Conservation (phyloP, 2,888 invertebrate genomes). For the Caenorhabditis auriculariae region DNA sequence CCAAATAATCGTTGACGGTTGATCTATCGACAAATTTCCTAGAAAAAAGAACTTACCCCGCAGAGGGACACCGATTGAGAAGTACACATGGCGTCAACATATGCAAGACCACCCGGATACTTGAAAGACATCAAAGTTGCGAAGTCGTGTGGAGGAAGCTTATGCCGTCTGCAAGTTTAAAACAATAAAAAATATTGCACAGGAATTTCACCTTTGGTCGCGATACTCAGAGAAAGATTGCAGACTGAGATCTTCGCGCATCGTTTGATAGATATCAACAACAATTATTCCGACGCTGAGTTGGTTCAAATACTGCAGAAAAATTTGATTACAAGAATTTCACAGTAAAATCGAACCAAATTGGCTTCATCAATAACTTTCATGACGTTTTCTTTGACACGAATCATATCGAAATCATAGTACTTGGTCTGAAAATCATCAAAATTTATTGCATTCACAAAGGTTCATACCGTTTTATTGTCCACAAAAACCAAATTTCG, state of each 20-base stretch:
- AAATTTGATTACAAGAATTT: background rate
- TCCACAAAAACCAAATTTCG: conserved; percentile 27
- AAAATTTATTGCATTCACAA: background rate
- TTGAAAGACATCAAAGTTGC: conserved; percentile 54
- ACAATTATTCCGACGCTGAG: conserved; percentile 53
- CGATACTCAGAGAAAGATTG: conserved; percentile 58
- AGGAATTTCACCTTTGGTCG: conserved; percentile 27
- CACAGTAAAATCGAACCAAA: conserved; percentile 15
- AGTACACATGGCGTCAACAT: conserved; percentile 58
- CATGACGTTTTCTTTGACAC: conserved; percentile 49
- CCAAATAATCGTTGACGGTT: too few species aligned
- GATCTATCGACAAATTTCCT: background rate
- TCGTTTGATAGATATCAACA: conserved; percentile 54
- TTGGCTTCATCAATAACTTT: conserved; percentile 56
- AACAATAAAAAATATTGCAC: background rate
- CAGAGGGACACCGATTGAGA: conserved; percentile 50
- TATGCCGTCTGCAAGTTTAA: conserved; percentile 26
- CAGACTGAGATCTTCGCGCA: conserved; percentile 52
- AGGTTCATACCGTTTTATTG: conserved; percentile 22
- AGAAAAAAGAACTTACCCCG: conserved; percentile 29
- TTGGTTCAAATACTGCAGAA: conserved; percentile 57
- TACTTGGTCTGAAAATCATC: conserved; percentile 46
- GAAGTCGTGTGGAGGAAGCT: conserved; percentile 57
- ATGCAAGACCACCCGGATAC: conserved; percentile 60
- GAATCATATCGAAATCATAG: conserved; percentile 50